Percentiles rank a stretch among this genome's conserved stretches.
Conservation (phyloP, 1,140 invertebrate genomes). For the Nilaparvata lugens region DNA sequence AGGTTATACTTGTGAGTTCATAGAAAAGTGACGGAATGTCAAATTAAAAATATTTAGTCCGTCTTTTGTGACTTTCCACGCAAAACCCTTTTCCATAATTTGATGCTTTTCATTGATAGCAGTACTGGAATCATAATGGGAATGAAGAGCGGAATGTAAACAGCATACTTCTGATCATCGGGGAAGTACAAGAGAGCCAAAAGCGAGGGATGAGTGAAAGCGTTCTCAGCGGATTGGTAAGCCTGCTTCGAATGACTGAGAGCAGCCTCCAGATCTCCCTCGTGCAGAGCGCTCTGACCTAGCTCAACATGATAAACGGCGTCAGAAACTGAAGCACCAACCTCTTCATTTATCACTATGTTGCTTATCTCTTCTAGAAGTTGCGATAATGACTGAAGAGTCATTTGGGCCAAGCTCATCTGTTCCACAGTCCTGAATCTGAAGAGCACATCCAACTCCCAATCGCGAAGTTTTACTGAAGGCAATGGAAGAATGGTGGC, state of each 20-base stretch:
- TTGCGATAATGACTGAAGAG: conserved; percentile 74
- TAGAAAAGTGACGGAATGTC: no score
- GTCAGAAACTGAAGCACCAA: conserved; percentile 63
- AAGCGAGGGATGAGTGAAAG: conserved; percentile 91
- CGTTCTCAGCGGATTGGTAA: conserved; percentile 67
- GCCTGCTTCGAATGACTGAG: conserved; percentile 54
- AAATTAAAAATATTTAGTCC: no score
- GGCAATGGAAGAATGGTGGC: not conserved
- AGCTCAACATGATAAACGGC: conserved; percentile 53
- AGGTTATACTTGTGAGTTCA: no score
- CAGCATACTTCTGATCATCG: conserved; percentile 98
- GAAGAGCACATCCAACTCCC: conserved; percentile 73
- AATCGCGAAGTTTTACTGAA: conserved; percentile 37
- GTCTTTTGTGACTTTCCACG: no score
- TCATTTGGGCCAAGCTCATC: conserved; percentile 67
- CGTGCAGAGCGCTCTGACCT: conserved; percentile 43
- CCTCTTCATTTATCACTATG: conserved; percentile 87
- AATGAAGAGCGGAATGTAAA: conserved; percentile 93
- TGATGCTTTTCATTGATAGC: conserved; percentile 47
- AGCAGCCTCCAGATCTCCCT: conserved; percentile 47
- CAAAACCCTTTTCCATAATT: no score
- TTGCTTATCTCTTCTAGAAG: conserved; percentile 86
- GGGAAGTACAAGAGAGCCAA: conserved; percentile 93
- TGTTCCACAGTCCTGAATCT: conserved; percentile 67
- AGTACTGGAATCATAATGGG: conserved; percentile 91